Evolutionary conservation across 1,140 invertebrate species (phyloP), one percentile per base, ranked within the genome.

Genomic region (Cyclargus thomasi): DNA sequence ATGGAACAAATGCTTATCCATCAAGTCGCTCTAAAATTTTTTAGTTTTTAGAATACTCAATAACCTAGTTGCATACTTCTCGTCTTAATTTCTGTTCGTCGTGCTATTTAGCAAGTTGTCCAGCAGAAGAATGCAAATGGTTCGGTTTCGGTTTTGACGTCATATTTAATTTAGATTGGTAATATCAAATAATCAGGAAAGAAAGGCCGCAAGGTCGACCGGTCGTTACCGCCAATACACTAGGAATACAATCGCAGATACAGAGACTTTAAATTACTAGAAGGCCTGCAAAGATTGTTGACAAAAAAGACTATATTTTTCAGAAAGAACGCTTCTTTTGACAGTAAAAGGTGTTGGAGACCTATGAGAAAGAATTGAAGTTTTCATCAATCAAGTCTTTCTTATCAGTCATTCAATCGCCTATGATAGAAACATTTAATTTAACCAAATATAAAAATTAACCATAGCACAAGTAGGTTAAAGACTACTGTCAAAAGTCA

Each of bases 101-200:
- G 14, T 7, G 39, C 14, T 47, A 47, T 29, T 7, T 7, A 29
- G 8, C 2, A 8, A 14, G 39, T 16, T 47, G 14, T 16, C 10
- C 2, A 47, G 39, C 4, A 47, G 39, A 47, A 47, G 10, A 47
- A 47, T 47, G 10, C 39, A 47, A 47, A 47, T 47, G 14, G 14
- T 47, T 16, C 14, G 14, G 11, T 47, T 47, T n/a, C n/a, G n/a
- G n/a, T n/a, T 47, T 59, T 8, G 4, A 18, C 55, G 18, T 20
- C 53, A 55, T 21, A 11, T 11, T 21, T 59, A 59, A 59, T 59
- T 20, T 59, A 7, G 18, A 59, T 20, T 59, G 55, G 55, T 21
- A 21, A 29, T 29, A 23, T 6, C 55, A 59, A 47, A 16, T 47
- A 47, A 47, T 59, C 55, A 59, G 55, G 55, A 59, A 59, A 59